phyloP scores from a whole-genome alignment of 1,140 invertebrate species.

The Centruroides sculpturatus region DNA sequence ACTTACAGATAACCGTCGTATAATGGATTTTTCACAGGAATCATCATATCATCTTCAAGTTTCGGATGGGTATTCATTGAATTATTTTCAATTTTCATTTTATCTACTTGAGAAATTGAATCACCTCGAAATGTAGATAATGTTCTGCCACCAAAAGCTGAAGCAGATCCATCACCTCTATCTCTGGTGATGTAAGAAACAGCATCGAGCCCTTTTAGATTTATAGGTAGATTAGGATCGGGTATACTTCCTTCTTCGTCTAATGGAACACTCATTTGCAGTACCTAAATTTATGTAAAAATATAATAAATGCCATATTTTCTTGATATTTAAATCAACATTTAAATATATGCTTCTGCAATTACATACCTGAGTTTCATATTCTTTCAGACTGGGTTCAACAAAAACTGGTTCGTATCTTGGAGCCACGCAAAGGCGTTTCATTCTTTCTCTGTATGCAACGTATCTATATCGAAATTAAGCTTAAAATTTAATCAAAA shows the following conservation, averaged over 20 bases:
- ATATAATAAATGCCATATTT: background rate
- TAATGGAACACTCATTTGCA: constrained; percentile 63
- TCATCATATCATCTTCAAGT: too few species aligned
- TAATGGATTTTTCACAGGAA: too few species aligned
- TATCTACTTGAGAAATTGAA: background rate
- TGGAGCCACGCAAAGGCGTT: constrained; percentile 48
- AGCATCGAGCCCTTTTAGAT: constrained; percentile 5
- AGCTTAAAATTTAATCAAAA: constrained; percentile 1
- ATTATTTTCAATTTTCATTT: background rate
- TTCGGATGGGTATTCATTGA: too few species aligned
- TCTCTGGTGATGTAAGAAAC: constrained; percentile 9
- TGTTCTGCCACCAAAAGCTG: constrained; percentile 3
- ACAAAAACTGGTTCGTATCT: constrained; percentile 66
- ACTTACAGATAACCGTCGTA: too few species aligned
- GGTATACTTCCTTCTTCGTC: constrained; percentile 15
- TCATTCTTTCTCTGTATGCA: constrained; percentile 59
- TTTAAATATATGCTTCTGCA: background rate
- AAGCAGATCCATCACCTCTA: constrained; percentile 3
- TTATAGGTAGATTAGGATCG: constrained; percentile 8
- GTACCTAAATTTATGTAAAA: constrained; percentile 34
- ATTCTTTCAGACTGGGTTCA: constrained; percentile 61
- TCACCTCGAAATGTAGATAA: background rate
- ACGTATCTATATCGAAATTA: constrained; percentile 43
- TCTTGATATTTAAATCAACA: constrained; percentile 3
- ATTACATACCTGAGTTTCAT: constrained; percentile 51